phyloP scores from a whole-genome alignment of 2,888 invertebrate genomes.

The Isoperla grammatica region DNA sequence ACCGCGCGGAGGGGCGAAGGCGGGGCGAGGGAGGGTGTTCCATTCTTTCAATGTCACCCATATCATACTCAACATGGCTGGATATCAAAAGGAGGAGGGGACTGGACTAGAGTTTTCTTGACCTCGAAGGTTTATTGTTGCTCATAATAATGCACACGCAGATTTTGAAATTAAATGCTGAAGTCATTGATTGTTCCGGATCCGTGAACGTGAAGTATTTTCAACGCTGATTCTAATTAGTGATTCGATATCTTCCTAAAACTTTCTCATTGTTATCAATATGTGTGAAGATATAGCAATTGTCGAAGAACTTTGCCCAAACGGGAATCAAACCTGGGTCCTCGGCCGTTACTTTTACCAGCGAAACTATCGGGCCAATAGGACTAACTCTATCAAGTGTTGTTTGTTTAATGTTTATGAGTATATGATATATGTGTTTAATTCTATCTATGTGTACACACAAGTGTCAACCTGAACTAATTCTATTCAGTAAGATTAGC shows the following conservation, averaged over 20 bases:
- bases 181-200: neutral
- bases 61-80: neutral
- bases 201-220: neutral
- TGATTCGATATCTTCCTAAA: too few relatives aligned
- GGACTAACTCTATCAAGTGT: too few relatives aligned
- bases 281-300: too few relatives aligned
- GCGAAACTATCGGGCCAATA: too few relatives aligned
- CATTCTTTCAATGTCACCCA: slow-evolving; percentile 9
- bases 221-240: neutral
- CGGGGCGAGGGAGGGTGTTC: slow-evolving; percentile 3
- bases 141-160: neutral
- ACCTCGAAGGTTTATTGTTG: neutral
- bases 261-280: too few relatives aligned
- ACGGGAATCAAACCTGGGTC: neutral
- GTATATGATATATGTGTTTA: too few relatives aligned
- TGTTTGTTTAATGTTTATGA: too few relatives aligned
- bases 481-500: too few relatives aligned
- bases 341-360: too few relatives aligned
- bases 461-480: too few relatives aligned
- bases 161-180: neutral
- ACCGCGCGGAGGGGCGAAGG: neutral
- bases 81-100: neutral
- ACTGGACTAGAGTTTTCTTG: neutral
- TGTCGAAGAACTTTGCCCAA: neutral
- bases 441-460: too few relatives aligned